These are phyloP conservation scores for Thysanoteuthis rhombus DNA, from an alignment of 2,888 invertebrate species.

Conservation along the genomic window DNA sequence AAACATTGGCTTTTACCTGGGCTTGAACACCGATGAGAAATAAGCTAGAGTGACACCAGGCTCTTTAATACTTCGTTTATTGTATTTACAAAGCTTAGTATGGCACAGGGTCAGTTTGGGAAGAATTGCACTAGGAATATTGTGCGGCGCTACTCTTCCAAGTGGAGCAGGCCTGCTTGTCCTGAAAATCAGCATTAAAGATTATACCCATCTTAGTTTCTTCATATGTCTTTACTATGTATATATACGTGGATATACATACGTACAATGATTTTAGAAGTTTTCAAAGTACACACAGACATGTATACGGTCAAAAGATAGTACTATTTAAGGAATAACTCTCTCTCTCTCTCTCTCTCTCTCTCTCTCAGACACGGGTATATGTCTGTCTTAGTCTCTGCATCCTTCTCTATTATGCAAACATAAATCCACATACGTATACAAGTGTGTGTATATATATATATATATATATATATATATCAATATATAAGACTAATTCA, in stretches of 20 bases:
- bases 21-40: no score
- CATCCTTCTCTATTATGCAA: neutral
- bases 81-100: no score
- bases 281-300: neutral
- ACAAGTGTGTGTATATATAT: neutral
- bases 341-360: neutral
- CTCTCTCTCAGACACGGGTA: neutral
- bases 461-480: neutral
- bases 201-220: neutral
- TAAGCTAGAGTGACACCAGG: no score
- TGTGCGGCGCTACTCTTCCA: neutral
- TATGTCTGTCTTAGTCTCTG: neutral
- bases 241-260: neutral
- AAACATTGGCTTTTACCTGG: no score
- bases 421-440: neutral
- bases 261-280: neutral
- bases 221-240: no score
- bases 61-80: no score
- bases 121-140: neutral
- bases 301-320: neutral
- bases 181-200: neutral
- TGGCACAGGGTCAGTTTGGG: no score
- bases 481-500: no score
- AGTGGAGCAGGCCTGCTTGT: rapidly evolving
- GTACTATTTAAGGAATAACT: neutral